phyloP scores from a whole-genome alignment of 2,797 vertebrate species.

The Urophycis tenuis region DNA sequence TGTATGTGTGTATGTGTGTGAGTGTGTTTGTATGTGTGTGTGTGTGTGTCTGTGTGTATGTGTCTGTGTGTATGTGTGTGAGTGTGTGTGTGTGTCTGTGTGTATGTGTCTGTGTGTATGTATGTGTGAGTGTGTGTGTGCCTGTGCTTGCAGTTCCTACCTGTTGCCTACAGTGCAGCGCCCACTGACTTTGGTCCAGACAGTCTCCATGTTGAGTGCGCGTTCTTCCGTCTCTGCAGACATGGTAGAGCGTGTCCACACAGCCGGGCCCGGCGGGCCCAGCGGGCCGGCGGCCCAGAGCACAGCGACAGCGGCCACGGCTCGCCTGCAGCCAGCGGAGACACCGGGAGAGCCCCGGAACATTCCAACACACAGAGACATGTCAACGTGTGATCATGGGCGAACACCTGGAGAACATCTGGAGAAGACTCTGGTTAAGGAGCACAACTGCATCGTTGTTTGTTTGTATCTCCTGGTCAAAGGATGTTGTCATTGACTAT shows the following conservation, averaged over 20 bases:
- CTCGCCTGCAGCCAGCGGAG: slow-evolving; percentile 63
- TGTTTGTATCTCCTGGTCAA: not conserved
- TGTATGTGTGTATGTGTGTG: not conserved
- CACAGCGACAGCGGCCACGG: slow-evolving; percentile 76
- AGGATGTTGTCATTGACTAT: not conserved
- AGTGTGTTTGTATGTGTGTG: not conserved
- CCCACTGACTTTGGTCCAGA: slow-evolving; percentile 74
- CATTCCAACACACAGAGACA: too few relatives aligned
- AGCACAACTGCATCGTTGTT: not conserved
- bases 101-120: slow-evolving; percentile 3
- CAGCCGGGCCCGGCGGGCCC: slow-evolving; percentile 59
- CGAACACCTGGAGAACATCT: too few relatives aligned
- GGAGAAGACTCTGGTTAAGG: too few relatives aligned
- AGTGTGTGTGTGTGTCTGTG: slow-evolving; percentile 11
- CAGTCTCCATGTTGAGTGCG: slow-evolving; percentile 81
- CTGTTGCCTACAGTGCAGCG: slow-evolving; percentile 75
- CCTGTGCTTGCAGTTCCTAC: slow-evolving; percentile 51
- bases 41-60: not conserved
- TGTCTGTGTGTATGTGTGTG: slow-evolving; percentile 1
- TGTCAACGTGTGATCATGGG: too few relatives aligned
- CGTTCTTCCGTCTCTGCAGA: slow-evolving; percentile 68
- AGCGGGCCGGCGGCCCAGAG: slow-evolving; percentile 63
- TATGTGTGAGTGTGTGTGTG: slow-evolving; percentile 10
- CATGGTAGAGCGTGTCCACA: slow-evolving; percentile 56
- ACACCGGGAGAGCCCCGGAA: not conserved